These are phyloP conservation scores for Notarius lentiginosus DNA, from an alignment of 2,113 vertebrate genomes.

Conservation along the genomic window DNA sequence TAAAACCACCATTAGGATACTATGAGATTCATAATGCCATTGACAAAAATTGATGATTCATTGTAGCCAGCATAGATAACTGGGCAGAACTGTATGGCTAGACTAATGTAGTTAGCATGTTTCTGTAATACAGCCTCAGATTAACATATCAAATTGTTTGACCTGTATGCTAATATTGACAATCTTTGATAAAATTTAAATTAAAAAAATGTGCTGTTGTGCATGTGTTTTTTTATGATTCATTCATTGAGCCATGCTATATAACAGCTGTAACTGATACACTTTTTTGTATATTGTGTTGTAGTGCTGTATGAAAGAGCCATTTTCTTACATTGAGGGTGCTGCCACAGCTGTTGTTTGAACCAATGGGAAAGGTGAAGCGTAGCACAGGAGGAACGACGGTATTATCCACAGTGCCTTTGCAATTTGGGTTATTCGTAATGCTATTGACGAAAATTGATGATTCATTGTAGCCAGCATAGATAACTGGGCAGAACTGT, in stretches of 20 bases:
- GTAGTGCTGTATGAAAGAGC: neutral
- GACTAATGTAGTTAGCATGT: slow-evolving; percentile 45
- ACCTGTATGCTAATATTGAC: neutral
- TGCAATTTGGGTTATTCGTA: slow-evolving; percentile 51
- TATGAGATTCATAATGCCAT: slow-evolving; percentile 38
- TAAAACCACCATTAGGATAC: neutral
- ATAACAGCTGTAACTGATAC: neutral
- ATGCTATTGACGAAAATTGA: slow-evolving; percentile 63
- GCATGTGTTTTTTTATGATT: neutral
- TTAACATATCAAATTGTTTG: neutral
- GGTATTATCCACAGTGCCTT: slow-evolving; percentile 56
- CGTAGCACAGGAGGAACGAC: slow-evolving; percentile 60
- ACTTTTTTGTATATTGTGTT: neutral
- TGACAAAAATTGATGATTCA: slow-evolving; percentile 64
- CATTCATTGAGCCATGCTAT: neutral
- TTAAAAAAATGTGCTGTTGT: neutral
- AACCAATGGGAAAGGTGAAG: slow-evolving; percentile 67
- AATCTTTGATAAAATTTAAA: neutral
- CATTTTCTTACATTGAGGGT: slow-evolving; percentile 60
- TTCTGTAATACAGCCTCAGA: neutral
- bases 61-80: slow-evolving; percentile 69
- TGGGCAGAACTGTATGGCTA: slow-evolving; percentile 67
- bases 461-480: slow-evolving; percentile 69
- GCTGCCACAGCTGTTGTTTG: slow-evolving; percentile 64
- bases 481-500: slow-evolving; percentile 66